Base-by-base conservation (phyloP, 2,797 vertebrate species). In the Saxicola maurus region DNA sequence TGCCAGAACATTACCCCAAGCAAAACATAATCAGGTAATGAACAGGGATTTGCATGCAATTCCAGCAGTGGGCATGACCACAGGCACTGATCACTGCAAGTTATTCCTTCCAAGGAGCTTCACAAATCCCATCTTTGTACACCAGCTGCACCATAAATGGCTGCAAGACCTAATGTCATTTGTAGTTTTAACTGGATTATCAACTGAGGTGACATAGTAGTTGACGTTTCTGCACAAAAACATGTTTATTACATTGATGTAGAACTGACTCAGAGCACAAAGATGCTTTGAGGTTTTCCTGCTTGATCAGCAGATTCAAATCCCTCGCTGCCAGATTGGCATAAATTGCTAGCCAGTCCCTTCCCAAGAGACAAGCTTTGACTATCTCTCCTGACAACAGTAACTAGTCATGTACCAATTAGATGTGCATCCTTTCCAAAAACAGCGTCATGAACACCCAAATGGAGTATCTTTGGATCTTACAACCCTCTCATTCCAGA, bases 241-340 rank as follows among this genome's bases (percentile, higher is more conserved):
- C 42, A 24, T 67, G 53, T 82, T 89, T 86, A 83, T 87, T 67
- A 75, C 80, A 48, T 30, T 71, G 85, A 94, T 57, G 85, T 45
- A 82, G 46, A 79, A 93, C 67, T 94, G 91, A 93, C 66, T 93
- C 69, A 87, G 89, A 81, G 67, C 64, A 74, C 28, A 93, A 89
- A 53, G 74, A 89, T 82, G 80, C 71, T 94, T 86, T 90, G 82
- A 92, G 87, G 73, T 66, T 91, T 91, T 73, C 51, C 21, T 86
- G 89, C 91, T 79, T 76, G n/a, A 92, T 89, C 95, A 92, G 92
- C 89, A 95, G 71, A 91, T 92, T 92, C 67, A 94, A 94, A 91
- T 89, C 60, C 85, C 74, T 71, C 43, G 53, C 42, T 92, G 80
- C 77, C 89, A 91, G 74, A 71, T 16, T 75, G 89, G 92, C 91